A percentile compares a stretch with the other conserved stretches of the same genome.
Conservation (phyloP, 2,113 vertebrate genomes). For the Podilymbus podiceps region DNA sequence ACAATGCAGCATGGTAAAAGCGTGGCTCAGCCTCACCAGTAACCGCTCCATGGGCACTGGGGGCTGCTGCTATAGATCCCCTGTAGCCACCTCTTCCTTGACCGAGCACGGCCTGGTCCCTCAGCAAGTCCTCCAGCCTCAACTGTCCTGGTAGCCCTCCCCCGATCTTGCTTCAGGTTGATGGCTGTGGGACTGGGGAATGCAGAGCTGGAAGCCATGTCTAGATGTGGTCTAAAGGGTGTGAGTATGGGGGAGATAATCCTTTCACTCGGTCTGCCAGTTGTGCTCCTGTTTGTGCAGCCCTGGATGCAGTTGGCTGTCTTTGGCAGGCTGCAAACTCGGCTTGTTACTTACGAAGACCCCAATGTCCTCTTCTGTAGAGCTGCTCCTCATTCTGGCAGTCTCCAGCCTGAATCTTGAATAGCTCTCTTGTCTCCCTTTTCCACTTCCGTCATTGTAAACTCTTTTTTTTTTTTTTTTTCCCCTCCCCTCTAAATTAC, state of each 20-base stretch:
- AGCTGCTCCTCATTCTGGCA: neutral
- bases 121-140: neutral
- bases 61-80: neutral
- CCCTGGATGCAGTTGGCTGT: neutral
- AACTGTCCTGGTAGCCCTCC: neutral
- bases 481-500: rapidly evolving
- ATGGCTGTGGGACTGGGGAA: neutral
- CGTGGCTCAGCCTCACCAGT: neutral
- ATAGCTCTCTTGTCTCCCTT: neutral
- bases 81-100: neutral
- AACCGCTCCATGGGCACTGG: rapidly evolving
- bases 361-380: neutral
- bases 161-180: neutral
- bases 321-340: neutral
- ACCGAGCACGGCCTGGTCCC: neutral
- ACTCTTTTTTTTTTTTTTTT: neutral
- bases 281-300: neutral
- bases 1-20: neutral
- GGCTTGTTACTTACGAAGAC: neutral
- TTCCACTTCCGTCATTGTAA: neutral
- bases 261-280: neutral
- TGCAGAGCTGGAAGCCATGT: neutral
- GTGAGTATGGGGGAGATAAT: neutral
- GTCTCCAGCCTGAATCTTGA: neutral
- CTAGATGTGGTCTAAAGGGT: neutral